A percentile compares a stretch with the other conserved stretches of the same genome.
Evolutionary conservation across 2,113 vertebrate genomes (phyloP).

Genomic region (Platysteira castanea): DNA sequence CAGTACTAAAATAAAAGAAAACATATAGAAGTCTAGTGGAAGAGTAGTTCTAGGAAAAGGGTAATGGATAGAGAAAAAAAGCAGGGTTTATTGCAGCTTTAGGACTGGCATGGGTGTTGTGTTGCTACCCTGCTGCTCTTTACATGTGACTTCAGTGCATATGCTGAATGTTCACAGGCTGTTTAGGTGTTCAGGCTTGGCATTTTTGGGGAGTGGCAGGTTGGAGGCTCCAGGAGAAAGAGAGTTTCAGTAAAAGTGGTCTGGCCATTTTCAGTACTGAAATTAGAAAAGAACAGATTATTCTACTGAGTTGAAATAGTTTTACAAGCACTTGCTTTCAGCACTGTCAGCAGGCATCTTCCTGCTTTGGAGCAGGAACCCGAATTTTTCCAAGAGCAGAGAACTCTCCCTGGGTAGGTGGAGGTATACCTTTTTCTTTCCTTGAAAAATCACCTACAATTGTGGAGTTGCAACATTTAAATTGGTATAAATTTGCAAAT

Average conservation of each 20-base stretch:
- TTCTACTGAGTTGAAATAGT: neutral
- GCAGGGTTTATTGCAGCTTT: neutral
- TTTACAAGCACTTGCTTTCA: neutral
- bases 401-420: neutral
- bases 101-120: neutral
- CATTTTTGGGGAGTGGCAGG: neutral
- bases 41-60: neutral
- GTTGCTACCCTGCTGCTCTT: neutral
- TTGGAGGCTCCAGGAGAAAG: neutral
- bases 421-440: neutral
- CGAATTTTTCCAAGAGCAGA: neutral
- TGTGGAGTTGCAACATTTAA: neutral
- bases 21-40: neutral
- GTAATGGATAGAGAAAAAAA: neutral
- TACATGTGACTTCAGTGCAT: neutral
- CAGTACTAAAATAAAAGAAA: neutral
- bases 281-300: neutral
- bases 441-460: neutral
- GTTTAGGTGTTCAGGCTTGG: neutral
- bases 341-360: neutral
- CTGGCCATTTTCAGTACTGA: neutral
- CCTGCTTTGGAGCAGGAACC: neutral
- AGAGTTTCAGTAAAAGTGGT: neutral
- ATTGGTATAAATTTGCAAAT: neutral
- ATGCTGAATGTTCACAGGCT: neutral